Evolutionary conservation across 2,888 invertebrate genomes (phyloP).

Genomic region (Synanthedon myopaeformis): DNA sequence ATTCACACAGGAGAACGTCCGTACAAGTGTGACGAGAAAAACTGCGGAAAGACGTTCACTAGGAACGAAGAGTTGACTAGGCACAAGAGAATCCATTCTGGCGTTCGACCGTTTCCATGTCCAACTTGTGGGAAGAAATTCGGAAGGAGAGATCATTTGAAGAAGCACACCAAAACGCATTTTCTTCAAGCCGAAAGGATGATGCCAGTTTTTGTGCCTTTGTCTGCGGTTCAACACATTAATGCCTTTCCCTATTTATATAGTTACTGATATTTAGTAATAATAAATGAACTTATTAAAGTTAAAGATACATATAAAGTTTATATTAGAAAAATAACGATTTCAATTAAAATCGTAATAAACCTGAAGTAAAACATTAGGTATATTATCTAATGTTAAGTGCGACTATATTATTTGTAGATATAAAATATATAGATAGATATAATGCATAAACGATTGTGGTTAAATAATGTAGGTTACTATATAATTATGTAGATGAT

Average conservation of each 20-base stretch:
- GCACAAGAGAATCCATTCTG: conserved; percentile 92
- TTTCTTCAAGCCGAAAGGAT: conserved; percentile 71
- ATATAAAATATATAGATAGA: too few relatives aligned
- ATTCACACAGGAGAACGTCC: conserved; percentile 94
- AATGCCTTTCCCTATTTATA: conserved; percentile 64
- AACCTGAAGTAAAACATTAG: too few relatives aligned
- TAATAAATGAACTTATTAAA: not conserved
- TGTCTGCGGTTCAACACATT: conserved; percentile 62
- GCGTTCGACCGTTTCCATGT: conserved; percentile 88
- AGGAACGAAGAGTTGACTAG: conserved; percentile 92
- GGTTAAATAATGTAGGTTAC: too few relatives aligned
- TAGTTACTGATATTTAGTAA: conserved; percentile 49
- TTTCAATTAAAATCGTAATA: too few relatives aligned
- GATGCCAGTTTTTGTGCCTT: conserved; percentile 72
- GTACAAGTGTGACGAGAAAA: conserved; percentile 86
- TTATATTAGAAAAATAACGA: too few relatives aligned
- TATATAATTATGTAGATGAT: too few relatives aligned
- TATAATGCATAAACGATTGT: too few relatives aligned
- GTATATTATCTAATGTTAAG: too few relatives aligned
- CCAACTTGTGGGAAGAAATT: conserved; percentile 91
- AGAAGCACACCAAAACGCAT: conserved; percentile 93
- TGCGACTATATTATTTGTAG: too few relatives aligned
- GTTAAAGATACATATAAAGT: too few relatives aligned
- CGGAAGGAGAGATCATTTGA: conserved; percentile 93
- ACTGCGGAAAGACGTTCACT: conserved; percentile 91